phyloP scores from a whole-genome alignment of 2,888 invertebrate genomes.

The Cordilura impudica region DNA sequence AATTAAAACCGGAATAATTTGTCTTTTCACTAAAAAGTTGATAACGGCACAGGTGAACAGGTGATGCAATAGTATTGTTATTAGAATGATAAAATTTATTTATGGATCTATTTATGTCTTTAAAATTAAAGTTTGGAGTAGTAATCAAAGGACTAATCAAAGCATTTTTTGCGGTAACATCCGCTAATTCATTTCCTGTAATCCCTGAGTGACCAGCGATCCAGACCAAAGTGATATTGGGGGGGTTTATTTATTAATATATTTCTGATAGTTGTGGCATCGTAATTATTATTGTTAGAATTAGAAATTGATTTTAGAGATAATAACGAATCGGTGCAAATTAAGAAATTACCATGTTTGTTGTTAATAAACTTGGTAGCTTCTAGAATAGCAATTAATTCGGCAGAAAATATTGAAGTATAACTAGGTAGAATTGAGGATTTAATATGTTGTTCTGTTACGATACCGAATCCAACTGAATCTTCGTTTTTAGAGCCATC shows the following conservation, averaged over 20 bases:
- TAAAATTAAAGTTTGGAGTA: background rate
- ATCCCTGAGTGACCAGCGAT: slow-evolving; percentile 1
- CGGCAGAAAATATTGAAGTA: slow-evolving; percentile 1
- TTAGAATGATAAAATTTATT: background rate
- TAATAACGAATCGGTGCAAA: background rate
- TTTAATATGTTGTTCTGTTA: background rate
- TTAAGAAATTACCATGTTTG: background rate
- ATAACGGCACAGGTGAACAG: no score
- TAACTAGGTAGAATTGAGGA: background rate
- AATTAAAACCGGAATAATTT: no score
- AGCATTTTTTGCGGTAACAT: background rate
- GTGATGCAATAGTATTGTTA: no score
- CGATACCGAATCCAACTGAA: background rate
- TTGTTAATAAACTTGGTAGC: background rate
- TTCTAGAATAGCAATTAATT: background rate
- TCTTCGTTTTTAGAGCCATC: background rate
- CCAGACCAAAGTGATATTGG: no score
- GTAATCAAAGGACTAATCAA: background rate
- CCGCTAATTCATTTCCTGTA: slow-evolving; percentile 2
- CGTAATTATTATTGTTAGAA: background rate
- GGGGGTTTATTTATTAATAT: background rate
- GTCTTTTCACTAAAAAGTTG: no score
- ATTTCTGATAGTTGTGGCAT: background rate
- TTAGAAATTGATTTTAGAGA: background rate
- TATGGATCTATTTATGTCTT: background rate